Percentiles rank a stretch among this genome's conserved stretches.
Conservation (phyloP, 2,888 invertebrate species). For the Hymenopus coronatus region DNA sequence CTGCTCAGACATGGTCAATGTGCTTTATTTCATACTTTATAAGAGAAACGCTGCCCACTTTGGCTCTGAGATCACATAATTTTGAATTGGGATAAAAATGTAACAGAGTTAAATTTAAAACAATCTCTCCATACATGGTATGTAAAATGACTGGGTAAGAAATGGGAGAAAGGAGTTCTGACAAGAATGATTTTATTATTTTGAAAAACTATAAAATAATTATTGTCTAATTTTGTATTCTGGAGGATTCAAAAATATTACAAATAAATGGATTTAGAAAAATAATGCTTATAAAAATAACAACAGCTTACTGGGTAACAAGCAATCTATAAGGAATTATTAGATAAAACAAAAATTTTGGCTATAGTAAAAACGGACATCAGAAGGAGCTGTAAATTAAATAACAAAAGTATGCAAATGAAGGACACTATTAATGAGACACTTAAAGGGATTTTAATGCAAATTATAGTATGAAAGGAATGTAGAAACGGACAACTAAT, state of each 20-base stretch:
- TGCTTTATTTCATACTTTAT: neutral
- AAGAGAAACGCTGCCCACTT: conserved; percentile 43
- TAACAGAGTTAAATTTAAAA: neutral
- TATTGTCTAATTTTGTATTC: neutral
- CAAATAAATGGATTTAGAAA: neutral
- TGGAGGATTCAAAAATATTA: neutral
- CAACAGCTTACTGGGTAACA: neutral
- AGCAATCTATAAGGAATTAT: neutral
- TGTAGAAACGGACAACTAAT: conserved; percentile 4
- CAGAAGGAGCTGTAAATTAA: neutral
- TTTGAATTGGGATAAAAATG: conserved; percentile 3
- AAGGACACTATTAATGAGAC: neutral
- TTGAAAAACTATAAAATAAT: neutral
- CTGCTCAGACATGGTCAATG: conserved; percentile 25
- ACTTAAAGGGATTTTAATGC: conserved; percentile 1
- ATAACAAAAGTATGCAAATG: neutral
- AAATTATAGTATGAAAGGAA: neutral
- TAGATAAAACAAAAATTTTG: neutral
- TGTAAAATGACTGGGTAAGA: neutral
- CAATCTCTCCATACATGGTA: neutral
- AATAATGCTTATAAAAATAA: neutral
- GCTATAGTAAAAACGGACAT: neutral
- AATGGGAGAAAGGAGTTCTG: neutral
- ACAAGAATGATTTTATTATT: neutral
- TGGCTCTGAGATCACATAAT: conserved; percentile 38